A percentile compares a stretch with the other conserved stretches of the same genome.
These are phyloP conservation scores for Archips xylosteana DNA, from an alignment of 2,888 invertebrate genomes.

Conservation along the genomic window DNA sequence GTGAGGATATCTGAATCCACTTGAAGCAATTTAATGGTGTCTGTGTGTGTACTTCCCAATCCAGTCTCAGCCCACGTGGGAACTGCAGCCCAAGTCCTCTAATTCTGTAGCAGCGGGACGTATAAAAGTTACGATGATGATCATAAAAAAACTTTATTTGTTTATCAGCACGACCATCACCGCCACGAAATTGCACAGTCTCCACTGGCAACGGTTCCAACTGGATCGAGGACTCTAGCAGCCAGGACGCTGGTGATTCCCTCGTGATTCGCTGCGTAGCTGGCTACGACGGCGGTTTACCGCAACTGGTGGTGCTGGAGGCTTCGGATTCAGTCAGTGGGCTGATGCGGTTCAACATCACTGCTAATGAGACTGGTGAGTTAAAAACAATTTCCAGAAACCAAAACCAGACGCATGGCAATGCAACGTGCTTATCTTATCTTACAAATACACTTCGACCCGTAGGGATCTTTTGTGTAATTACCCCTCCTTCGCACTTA, in stretches of 20 bases:
- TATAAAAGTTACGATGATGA: no score
- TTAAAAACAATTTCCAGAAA: neutral
- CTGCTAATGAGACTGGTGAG: slow-evolving; percentile 85
- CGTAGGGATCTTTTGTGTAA: no score
- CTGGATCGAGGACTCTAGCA: slow-evolving; percentile 75
- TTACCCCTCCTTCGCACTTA: no score
- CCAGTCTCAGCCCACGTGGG: no score
- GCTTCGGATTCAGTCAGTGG: slow-evolving; percentile 91
- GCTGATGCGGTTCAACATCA: slow-evolving; percentile 89
- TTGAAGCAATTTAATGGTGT: no score
- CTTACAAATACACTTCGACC: no score
- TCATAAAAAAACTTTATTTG: neutral
- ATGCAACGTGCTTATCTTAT: no score
- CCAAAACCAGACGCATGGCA: no score
- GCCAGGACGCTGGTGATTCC: slow-evolving; percentile 67
- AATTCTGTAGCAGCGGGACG: no score
- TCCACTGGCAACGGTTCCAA: slow-evolving; percentile 86
- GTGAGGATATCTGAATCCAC: no score
- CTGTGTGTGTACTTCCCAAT: no score
- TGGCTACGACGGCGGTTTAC: slow-evolving; percentile 95
- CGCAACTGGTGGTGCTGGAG: slow-evolving; percentile 93
- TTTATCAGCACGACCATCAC: slow-evolving; percentile 90
- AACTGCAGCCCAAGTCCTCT: no score
- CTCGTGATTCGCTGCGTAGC: slow-evolving; percentile 93
- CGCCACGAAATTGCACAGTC: slow-evolving; percentile 94